Evolutionary conservation across 2,113 vertebrate genomes (phyloP).

Genomic region (Neoarius graeffei): DNA sequence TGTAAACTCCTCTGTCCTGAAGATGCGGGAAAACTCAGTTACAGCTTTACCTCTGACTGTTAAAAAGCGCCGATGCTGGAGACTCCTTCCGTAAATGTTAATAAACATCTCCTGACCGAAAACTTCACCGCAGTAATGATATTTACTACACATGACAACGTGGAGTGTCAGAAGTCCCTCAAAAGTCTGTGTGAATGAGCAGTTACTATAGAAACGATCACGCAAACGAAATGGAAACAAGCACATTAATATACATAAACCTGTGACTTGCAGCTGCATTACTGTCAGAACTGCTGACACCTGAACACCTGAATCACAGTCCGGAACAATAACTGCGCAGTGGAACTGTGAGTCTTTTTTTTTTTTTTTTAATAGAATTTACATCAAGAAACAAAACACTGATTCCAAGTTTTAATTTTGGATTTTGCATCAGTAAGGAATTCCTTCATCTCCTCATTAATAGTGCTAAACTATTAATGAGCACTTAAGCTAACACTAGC

Average conservation of each 20-base stretch:
- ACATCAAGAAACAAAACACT: neutral
- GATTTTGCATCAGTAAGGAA: neutral
- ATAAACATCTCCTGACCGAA: neutral
- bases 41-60: neutral
- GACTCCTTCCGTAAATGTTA: neutral
- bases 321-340: neutral
- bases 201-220: neutral
- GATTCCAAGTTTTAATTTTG: neutral
- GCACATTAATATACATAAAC: neutral
- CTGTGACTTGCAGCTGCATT: neutral
- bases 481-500: neutral
- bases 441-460: slow-evolving; percentile 4
- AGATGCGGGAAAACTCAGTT: neutral
- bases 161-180: neutral
- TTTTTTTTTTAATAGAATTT: neutral
- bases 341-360: neutral
- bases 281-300: neutral
- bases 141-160: neutral
- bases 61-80: neutral
- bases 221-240: neutral
- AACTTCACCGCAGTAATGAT: neutral
- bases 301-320: neutral
- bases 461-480: slow-evolving; percentile 25
- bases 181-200: neutral
- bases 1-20: neutral